Evolutionary conservation across 2,113 vertebrate genomes (phyloP).

Genomic region (Cnemophilus loriae): DNA sequence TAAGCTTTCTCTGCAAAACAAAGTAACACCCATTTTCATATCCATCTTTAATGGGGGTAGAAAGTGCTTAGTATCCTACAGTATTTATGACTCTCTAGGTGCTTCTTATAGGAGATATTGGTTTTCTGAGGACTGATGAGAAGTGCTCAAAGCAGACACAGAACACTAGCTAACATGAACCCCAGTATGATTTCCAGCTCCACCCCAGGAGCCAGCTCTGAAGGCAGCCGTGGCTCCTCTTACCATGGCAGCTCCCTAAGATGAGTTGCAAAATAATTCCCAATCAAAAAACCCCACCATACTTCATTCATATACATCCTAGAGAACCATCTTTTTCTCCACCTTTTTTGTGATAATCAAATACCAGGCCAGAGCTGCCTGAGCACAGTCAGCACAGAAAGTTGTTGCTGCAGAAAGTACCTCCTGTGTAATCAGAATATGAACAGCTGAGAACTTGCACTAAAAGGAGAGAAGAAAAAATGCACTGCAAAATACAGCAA

Average conservation of each 20-base stretch:
- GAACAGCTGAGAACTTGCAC: not conserved
- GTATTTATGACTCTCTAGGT: not conserved
- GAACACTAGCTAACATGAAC: not conserved
- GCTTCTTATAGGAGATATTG: not conserved
- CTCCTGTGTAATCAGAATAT: not conserved
- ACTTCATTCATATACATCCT: not conserved
- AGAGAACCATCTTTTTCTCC: not conserved
- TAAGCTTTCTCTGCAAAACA: not conserved
- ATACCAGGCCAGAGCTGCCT: not conserved
- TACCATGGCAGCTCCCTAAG: not conserved
- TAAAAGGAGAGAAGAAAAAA: not conserved
- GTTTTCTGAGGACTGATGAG: not conserved
- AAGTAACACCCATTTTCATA: not conserved
- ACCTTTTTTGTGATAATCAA: not conserved
- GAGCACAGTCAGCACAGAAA: not conserved
- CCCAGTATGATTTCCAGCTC: not conserved
- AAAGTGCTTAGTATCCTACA: not conserved
- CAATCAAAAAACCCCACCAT: not conserved
- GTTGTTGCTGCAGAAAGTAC: not conserved
- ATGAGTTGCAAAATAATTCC: not conserved
- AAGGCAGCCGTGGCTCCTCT: fast-evolving
- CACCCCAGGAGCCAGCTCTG: not conserved
- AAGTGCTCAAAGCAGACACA: not conserved
- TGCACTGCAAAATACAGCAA: not conserved
- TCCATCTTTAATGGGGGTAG: not conserved